phyloP scores from a whole-genome alignment of 1,140 invertebrate species.

The Holotrichia oblita region DNA sequence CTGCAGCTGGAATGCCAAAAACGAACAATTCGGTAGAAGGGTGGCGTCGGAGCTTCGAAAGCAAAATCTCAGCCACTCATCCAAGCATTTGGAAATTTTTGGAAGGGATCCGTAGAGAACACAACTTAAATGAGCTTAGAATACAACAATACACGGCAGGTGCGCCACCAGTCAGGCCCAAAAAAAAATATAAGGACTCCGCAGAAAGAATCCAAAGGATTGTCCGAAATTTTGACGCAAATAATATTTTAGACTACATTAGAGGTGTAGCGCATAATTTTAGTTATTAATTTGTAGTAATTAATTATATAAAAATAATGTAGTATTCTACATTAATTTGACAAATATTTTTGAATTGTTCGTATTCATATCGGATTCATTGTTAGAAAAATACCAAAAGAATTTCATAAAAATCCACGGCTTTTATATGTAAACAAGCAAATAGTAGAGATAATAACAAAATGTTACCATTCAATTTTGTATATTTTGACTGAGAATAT shows the following conservation, averaged over 20 bases:
- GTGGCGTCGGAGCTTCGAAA: conserved; percentile 27
- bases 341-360: conserved; percentile 2
- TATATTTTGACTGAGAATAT: neutral
- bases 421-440: too few species aligned
- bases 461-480: neutral
- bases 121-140: conserved; percentile 32
- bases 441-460: neutral
- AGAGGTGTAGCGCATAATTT: conserved; percentile 1
- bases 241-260: conserved; percentile 4
- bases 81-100: conserved; percentile 39
- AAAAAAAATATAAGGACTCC: conserved; percentile 21
- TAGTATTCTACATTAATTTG: neutral
- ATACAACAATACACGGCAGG: conserved; percentile 33
- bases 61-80: conserved; percentile 24
- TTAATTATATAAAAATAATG: too few species aligned
- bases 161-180: neutral
- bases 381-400: too few species aligned
- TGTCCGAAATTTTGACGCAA: conserved; percentile 5
- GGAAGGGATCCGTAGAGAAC: neutral
- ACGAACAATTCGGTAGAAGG: conserved; percentile 39
- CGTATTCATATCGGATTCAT: too few species aligned
- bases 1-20: conserved; percentile 24
- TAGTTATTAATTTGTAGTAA: neutral
- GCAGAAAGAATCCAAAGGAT: conserved; percentile 2
- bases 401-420: too few species aligned